Conservation (phyloP, 1,140 invertebrate species). For the Caenorhabditis tropicalis region DNA sequence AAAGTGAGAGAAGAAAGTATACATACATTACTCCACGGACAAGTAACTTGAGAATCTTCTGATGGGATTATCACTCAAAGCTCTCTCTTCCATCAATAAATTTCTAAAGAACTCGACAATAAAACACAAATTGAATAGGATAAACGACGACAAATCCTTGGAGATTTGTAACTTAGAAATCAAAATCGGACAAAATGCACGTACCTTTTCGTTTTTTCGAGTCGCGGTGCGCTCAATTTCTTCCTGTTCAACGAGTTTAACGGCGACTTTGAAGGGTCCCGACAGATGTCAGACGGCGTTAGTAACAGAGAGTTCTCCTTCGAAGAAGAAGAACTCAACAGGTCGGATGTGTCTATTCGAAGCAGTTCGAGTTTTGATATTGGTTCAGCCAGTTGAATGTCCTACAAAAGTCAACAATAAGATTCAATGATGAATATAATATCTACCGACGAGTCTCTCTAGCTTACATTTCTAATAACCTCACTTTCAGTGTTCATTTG, state of each 20-base stretch:
- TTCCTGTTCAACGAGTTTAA: slow-evolving; percentile 29
- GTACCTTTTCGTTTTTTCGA: slow-evolving; percentile 40
- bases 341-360: background rate
- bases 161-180: background rate
- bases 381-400: background rate
- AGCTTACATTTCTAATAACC: too few species aligned
- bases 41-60: background rate
- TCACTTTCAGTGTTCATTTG: too few species aligned
- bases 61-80: background rate
- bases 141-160: background rate
- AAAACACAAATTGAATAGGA: background rate
- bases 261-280: slow-evolving; percentile 9
- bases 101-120: background rate
- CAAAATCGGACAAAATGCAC: background rate
- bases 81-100: background rate
- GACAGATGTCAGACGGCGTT: background rate
- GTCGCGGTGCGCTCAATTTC: slow-evolving; percentile 19
- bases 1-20: too few species aligned
- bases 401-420: background rate
- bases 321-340: background rate
- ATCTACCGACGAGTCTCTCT: too few species aligned
- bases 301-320: slow-evolving; percentile 5
- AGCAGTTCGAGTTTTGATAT: slow-evolving; percentile 20
- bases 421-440: too few species aligned
- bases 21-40: too few species aligned